Evolutionary conservation across 2,113 vertebrate genomes (phyloP), one percentile per base, ranked within the genome.

Genomic region (Microcebus ravelobensis): DNA sequence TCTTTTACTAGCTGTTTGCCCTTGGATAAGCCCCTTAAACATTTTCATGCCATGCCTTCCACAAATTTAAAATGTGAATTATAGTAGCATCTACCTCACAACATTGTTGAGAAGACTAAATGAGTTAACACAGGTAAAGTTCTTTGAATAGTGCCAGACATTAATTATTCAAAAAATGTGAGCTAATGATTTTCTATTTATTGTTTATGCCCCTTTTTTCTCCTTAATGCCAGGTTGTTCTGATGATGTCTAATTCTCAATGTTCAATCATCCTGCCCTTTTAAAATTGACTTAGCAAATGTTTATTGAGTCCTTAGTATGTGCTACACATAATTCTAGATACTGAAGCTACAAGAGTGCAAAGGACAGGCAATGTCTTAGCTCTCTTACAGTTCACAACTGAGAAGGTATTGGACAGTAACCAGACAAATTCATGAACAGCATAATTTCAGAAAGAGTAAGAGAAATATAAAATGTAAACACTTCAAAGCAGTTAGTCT

Each of bases 261-360:
- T 42, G 6, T 61, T 93, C 83, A 82, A 68, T 89, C 52, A 86
- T 82, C 10, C 34, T 79, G 27, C n/a, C 55, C 68, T 93, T 93
- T 73, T 85, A 74, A 83, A 87, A 77, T 50, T 77, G 34, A 39
- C 63, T 96, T 92, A 90, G 36, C 50, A 92, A 96, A 61, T 88
- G 17, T 85, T 84, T 90, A 90, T 36, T 81, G 70, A 90, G n/a
- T 68, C 31, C 10, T 86, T 94, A 77, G 21, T 42, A 90, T 48
- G 36, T 95, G 45, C 50, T 11, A 59, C 4, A 84, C 29, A 82
- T 84, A 90, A 92, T 87, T 65, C 50, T 87, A 80, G 5, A 27
- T 48, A 55, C 59, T 92, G 67, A 77, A 94, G 34, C 3, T 73
- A 68, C 4, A 50, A 93, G 20, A 96, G 23, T 70, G 34, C 67